Evolutionary conservation across 2,797 vertebrate species (phyloP).

Genomic region (Arnoldichthys spilopterus): DNA sequence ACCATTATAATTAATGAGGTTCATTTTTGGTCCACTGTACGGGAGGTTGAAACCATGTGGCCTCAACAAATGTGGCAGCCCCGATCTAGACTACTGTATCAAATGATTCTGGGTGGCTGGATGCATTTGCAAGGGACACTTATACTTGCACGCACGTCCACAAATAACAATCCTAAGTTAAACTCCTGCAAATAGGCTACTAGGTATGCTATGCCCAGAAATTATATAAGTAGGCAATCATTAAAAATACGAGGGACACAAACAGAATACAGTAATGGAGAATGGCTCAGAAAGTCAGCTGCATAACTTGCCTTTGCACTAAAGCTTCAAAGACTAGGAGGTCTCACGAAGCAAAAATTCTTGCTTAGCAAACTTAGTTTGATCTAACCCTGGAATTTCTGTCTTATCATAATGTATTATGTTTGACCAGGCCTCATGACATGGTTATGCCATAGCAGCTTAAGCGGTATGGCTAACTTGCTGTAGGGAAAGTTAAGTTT

Average conservation of each 20-base stretch:
- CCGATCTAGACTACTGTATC: constrained; percentile 13
- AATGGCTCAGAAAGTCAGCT: background rate
- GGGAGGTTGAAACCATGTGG: constrained; percentile 65
- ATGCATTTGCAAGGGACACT: background rate
- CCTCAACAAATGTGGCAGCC: constrained; percentile 51
- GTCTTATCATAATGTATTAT: too few species aligned
- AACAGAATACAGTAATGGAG: background rate
- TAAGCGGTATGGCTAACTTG: too few species aligned
- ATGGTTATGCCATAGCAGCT: too few species aligned
- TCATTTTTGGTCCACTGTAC: constrained; percentile 68
- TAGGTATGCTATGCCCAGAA: background rate
- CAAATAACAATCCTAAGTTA: background rate
- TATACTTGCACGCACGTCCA: background rate
- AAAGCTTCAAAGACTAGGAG: background rate
- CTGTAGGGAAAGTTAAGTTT: too few species aligned
- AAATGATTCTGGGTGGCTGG: background rate
- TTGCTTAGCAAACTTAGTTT: too few species aligned
- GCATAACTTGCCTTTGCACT: background rate
- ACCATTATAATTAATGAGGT: constrained; percentile 74
- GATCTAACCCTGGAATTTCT: too few species aligned
- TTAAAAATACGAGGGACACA: background rate
- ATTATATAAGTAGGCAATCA: background rate
- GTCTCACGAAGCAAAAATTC: background rate
- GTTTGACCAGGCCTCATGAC: too few species aligned
- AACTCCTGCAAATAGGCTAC: background rate